These are phyloP conservation scores for Synanthedon tipuliformis DNA, from an alignment of 2,888 invertebrate genomes.

Conservation along the genomic window DNA sequence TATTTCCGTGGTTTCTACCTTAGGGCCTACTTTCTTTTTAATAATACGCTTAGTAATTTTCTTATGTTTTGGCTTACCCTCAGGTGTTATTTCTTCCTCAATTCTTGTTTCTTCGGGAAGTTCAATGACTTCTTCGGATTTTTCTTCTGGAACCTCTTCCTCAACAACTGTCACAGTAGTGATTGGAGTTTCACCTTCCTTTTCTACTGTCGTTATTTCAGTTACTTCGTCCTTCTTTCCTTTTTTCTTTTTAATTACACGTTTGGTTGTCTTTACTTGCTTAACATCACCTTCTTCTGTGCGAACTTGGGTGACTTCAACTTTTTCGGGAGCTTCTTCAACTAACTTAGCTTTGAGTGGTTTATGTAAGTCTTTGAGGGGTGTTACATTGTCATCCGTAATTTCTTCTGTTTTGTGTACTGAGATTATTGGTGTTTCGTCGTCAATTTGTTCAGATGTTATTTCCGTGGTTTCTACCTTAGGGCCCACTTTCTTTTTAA, in stretches of 20 bases:
- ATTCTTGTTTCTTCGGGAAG: constrained; percentile 36
- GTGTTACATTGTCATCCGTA: no score
- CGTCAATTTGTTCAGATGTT: no score
- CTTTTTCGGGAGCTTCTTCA: constrained; percentile 32
- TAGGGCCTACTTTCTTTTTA: constrained; percentile 24
- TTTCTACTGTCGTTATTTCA: constrained; percentile 45
- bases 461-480: no score
- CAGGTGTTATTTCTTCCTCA: constrained; percentile 15
- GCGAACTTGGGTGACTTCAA: constrained; percentile 40
- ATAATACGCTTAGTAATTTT: constrained; percentile 27
- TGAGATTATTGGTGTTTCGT: no score
- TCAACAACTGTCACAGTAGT: constrained; percentile 2
- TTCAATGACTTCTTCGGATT: constrained; percentile 36
- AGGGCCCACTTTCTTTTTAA: no score
- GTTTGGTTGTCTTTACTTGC: constrained; percentile 6
- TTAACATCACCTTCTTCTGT: constrained; percentile 23
- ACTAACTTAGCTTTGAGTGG: constrained; percentile 16
- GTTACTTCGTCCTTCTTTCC: constrained; percentile 53
- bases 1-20: constrained; percentile 3
- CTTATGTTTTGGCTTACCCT: constrained; percentile 18
- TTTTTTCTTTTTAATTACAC: constrained; percentile 20
- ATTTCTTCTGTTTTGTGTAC: no score
- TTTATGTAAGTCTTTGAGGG: no score
- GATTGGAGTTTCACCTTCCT: constrained; percentile 13
- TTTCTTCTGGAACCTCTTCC: constrained; percentile 14